Conservation (phyloP, 2,888 invertebrate genomes). For the Meteorus cinctellus region DNA sequence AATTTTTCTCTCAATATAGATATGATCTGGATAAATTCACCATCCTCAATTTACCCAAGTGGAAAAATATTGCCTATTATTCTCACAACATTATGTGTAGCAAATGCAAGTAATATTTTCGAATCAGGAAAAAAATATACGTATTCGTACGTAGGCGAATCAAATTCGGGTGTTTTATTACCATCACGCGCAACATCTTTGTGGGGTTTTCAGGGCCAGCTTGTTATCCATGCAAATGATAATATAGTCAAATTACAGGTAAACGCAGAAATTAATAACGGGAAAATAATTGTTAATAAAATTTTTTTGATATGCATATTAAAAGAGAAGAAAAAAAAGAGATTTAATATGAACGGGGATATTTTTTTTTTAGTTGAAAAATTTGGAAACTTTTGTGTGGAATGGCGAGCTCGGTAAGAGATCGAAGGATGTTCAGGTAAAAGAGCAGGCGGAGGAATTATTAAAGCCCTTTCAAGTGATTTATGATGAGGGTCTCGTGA, state of each 20-base stretch:
- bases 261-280: slow-evolving; percentile 34
- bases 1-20: slow-evolving; percentile 13
- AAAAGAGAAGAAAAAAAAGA: neutral
- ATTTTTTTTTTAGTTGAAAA: slow-evolving; percentile 58
- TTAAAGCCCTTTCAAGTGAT: slow-evolving; percentile 64
- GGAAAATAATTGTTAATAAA: neutral
- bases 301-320: slow-evolving; percentile 13
- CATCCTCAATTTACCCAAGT: slow-evolving; percentile 4
- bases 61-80: slow-evolving; percentile 34
- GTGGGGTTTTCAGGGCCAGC: slow-evolving; percentile 66
- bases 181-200: slow-evolving; percentile 66
- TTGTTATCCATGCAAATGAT: slow-evolving; percentile 61
- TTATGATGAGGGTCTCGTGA: slow-evolving; percentile 62
- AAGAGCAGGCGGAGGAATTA: slow-evolving; percentile 59
- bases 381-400: slow-evolving; percentile 60
- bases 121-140: slow-evolving; percentile 64
- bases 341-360: too few species aligned
- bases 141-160: slow-evolving; percentile 65
- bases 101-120: slow-evolving; percentile 58
- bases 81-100: slow-evolving; percentile 19
- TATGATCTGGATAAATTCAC: slow-evolving; percentile 6
- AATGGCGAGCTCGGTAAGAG: slow-evolving; percentile 61
- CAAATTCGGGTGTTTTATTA: slow-evolving; percentile 66
- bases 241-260: slow-evolving; percentile 63
- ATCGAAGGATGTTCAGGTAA: slow-evolving; percentile 49